A percentile compares a stretch with the other conserved stretches of the same genome.
phyloP scores from a whole-genome alignment of 2,888 invertebrate genomes.

The Syritta pipiens region DNA sequence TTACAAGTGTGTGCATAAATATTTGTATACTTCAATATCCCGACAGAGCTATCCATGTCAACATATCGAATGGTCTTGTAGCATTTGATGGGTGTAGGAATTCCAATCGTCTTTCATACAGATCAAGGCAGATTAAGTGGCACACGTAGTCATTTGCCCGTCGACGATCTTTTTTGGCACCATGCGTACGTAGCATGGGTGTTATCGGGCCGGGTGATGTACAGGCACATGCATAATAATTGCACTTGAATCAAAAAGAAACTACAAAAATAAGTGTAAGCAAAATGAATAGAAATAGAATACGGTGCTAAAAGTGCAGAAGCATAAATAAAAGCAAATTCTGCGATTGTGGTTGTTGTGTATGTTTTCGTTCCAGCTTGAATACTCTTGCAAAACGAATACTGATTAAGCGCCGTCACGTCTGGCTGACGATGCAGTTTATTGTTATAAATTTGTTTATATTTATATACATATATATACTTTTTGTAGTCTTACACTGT shows the following conservation, averaged over 20 bases:
- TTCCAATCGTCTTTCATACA: slow-evolving; percentile 28
- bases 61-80: not conserved
- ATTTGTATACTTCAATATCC: not conserved
- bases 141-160: slow-evolving; percentile 11
- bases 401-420: slow-evolving; percentile 72
- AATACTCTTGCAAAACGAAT: slow-evolving; percentile 48
- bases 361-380: slow-evolving; percentile 25
- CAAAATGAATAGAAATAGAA: not conserved
- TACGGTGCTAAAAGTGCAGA: slow-evolving; percentile 29
- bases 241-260: slow-evolving; percentile 44
- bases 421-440: slow-evolving; percentile 71
- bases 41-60: not conserved
- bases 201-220: no score
- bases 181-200: no score
- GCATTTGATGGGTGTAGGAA: slow-evolving; percentile 20
- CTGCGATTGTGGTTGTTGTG: slow-evolving; percentile 4
- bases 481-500: slow-evolving; percentile 20
- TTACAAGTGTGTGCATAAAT: slow-evolving; percentile 33
- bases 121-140: slow-evolving; percentile 56
- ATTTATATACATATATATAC: slow-evolving; percentile 20
- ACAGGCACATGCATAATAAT: slow-evolving; percentile 9
- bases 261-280: no score
- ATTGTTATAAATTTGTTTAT: slow-evolving; percentile 57
- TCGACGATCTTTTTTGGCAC: slow-evolving; percentile 46
- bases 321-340: not conserved